phyloP scores from a whole-genome alignment of 1,140 invertebrate species.

The Ladona fulva region DNA sequence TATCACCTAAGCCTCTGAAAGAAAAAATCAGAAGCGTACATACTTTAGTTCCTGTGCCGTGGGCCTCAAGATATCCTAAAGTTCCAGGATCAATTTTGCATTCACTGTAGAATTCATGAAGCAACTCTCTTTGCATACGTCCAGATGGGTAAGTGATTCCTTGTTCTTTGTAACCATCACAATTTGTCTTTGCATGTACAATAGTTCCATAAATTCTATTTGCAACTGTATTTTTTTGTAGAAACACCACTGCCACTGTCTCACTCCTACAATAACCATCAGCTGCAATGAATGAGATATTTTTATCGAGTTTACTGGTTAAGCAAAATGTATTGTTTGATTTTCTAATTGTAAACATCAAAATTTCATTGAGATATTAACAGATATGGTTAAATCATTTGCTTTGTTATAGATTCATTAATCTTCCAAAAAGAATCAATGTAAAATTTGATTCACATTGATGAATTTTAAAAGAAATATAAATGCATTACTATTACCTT shows the following conservation, averaged over 20 bases:
- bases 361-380: too few relatives aligned
- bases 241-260: conserved; percentile 62
- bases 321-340: too few relatives aligned
- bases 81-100: conserved; percentile 58
- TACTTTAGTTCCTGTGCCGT: conserved; percentile 61
- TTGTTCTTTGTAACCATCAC: conserved; percentile 80
- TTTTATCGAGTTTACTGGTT: too few relatives aligned
- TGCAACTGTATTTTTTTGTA: conserved; percentile 73
- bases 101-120: conserved; percentile 81
- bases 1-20: too few relatives aligned
- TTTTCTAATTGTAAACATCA: too few relatives aligned
- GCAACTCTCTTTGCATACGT: conserved; percentile 63
- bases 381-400: too few relatives aligned
- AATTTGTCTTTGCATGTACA: conserved; percentile 64
- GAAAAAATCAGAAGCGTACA: background rate
- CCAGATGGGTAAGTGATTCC: conserved; percentile 89
- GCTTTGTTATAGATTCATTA: too few relatives aligned
- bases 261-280: conserved; percentile 65
- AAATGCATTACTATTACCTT: conserved; percentile 37
- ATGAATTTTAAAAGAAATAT: too few relatives aligned
- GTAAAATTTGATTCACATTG: too few relatives aligned
- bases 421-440: too few relatives aligned
- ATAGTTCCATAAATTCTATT: conserved; percentile 64
- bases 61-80: conserved; percentile 80
- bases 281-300: conserved; percentile 32